Evolutionary conservation across 1,140 invertebrate genomes (phyloP).

Genomic region (Tribolium madens): DNA sequence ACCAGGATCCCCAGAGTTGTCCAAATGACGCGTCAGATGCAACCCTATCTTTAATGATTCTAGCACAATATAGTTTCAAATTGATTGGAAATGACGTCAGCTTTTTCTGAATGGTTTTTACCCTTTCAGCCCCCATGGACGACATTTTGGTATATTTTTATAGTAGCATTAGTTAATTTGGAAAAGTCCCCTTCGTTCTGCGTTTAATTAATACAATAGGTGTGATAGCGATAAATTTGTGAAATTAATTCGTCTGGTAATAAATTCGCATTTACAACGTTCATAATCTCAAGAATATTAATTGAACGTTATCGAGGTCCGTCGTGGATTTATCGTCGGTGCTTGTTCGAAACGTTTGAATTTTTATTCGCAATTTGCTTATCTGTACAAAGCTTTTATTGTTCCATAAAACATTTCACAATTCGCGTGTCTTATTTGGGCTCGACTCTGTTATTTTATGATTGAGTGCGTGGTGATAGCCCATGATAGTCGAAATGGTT

Average conservation of each 20-base stretch:
- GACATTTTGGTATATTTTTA: neutral
- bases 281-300: conserved; percentile 48
- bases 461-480: conserved; percentile 46
- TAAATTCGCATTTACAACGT: conserved; percentile 42
- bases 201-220: conserved; percentile 42
- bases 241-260: conserved; percentile 44
- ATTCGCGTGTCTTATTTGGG: conserved; percentile 43
- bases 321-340: neutral
- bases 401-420: conserved; percentile 29
- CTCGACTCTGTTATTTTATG: conserved; percentile 42
- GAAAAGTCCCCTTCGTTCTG: neutral
- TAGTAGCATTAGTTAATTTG: neutral
- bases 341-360: conserved; percentile 20
- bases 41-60: conserved; percentile 11
- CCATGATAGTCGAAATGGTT: conserved; percentile 44
- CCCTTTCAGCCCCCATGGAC: neutral
- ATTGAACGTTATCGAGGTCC: conserved; percentile 39
- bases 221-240: conserved; percentile 36
- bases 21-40: neutral
- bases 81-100: conserved; percentile 31
- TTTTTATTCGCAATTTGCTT: conserved; percentile 37
- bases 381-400: conserved; percentile 37
- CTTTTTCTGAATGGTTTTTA: conserved; percentile 16
- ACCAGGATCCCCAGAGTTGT: neutral
- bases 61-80: conserved; percentile 13